Conservation (phyloP, 1,140 invertebrate species). For the Meteorus sp. region DNA sequence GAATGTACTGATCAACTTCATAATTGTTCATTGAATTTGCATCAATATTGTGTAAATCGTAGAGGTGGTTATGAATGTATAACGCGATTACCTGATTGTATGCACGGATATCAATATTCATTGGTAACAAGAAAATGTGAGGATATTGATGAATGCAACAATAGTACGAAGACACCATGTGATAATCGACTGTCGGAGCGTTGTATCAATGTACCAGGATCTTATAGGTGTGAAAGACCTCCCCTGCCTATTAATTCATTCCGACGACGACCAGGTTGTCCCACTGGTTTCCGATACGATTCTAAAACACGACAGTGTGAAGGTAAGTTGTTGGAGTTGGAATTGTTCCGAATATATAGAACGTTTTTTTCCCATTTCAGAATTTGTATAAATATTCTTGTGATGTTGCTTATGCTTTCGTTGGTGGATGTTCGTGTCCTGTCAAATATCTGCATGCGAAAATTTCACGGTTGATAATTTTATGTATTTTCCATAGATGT, state of each 20-base stretch:
- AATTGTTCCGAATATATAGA: background rate
- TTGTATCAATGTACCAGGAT: slow-evolving; percentile 64
- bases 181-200: slow-evolving; percentile 56
- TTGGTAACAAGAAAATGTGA: slow-evolving; percentile 54
- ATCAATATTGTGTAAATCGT: slow-evolving; percentile 60
- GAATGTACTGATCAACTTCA: slow-evolving; percentile 55
- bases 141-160: slow-evolving; percentile 68
- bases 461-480: slow-evolving; percentile 32
- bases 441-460: background rate
- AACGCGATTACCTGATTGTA: slow-evolving; percentile 43
- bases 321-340: slow-evolving; percentile 56
- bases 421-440: background rate
- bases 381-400: background rate
- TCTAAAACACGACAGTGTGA: slow-evolving; percentile 71
- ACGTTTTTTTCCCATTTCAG: background rate
- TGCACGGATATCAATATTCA: slow-evolving; percentile 45
- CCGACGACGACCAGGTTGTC: slow-evolving; percentile 64
- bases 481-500: slow-evolving; percentile 52
- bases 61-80: slow-evolving; percentile 60
- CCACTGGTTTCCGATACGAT: slow-evolving; percentile 75
- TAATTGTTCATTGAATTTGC: slow-evolving; percentile 42
- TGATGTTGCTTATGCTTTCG: background rate
- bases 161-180: slow-evolving; percentile 41
- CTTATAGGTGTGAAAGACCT: slow-evolving; percentile 60
- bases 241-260: slow-evolving; percentile 44